A percentile compares a stretch with the other conserved stretches of the same genome.
Conservation (phyloP, 2,888 invertebrate genomes). For the Pandemis corylana region DNA sequence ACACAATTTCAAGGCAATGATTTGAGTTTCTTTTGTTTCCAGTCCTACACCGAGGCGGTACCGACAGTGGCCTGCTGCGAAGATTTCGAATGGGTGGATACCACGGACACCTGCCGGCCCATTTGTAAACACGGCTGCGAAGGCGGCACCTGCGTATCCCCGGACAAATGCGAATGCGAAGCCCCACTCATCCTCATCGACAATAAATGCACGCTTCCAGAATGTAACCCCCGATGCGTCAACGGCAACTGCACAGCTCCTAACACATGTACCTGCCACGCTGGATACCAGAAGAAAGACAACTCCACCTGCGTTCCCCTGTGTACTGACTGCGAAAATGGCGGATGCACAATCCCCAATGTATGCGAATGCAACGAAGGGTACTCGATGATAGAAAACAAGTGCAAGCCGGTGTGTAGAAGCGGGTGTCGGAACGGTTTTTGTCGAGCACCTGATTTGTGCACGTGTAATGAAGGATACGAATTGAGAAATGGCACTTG, state of each 20-base stretch:
- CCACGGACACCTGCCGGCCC: conserved; percentile 38
- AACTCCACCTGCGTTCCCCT: conserved; percentile 42
- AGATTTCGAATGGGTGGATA: conserved; percentile 9
- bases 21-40: background rate
- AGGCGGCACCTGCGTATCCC: conserved; percentile 59
- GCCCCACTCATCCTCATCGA: conserved; percentile 50
- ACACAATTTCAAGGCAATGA: too few species aligned
- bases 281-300: conserved; percentile 9
- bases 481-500: conserved; percentile 45
- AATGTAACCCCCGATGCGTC: conserved; percentile 69
- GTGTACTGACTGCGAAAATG: conserved; percentile 50
- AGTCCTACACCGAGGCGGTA: background rate
- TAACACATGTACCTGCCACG: conserved; percentile 24
- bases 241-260: conserved; percentile 48
- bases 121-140: conserved; percentile 55
- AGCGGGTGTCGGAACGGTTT: conserved; percentile 59
- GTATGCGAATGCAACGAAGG: conserved; percentile 50
- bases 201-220: conserved; percentile 53
- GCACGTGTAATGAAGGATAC: conserved; percentile 61
- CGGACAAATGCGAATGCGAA: conserved; percentile 60
- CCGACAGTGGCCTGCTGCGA: conserved; percentile 1
- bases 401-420: conserved; percentile 25
- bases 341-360: conserved; percentile 60
- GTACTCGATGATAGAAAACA: background rate
- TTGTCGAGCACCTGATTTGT: conserved; percentile 60